Conservation (phyloP, 2,113 vertebrate genomes). For the Saiga tatarica region DNA sequence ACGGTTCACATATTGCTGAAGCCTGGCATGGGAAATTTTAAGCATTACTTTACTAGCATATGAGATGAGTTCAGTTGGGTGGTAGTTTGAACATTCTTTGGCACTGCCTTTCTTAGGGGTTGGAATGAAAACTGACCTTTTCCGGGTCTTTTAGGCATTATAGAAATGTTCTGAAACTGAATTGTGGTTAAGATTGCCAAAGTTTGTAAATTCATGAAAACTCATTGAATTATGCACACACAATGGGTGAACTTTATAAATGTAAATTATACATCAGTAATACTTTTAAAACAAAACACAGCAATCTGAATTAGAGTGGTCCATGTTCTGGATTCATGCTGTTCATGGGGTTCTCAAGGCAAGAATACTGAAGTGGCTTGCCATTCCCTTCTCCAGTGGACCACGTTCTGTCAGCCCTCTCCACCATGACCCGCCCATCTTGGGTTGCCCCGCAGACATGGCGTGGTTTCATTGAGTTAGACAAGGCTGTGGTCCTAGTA, state of each 20-base stretch:
- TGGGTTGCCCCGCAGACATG: no score
- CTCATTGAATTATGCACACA: not conserved
- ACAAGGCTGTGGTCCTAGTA: no score
- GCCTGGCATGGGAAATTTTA: not conserved
- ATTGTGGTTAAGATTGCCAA: not conserved
- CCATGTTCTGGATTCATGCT: not conserved
- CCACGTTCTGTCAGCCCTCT: no score
- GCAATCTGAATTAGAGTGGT: not conserved
- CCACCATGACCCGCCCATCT: no score
- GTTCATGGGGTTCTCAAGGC: no score
- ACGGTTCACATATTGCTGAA: not conserved
- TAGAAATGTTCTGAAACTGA: not conserved
- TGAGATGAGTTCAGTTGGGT: not conserved
- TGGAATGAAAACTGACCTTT: not conserved
- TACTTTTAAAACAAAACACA: not conserved
- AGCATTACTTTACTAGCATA: not conserved
- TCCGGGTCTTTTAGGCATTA: not conserved
- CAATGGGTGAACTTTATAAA: not conserved
- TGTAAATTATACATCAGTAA: not conserved
- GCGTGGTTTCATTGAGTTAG: no score
- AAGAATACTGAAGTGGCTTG: no score
- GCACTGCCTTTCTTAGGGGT: not conserved
- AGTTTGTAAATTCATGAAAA: not conserved
- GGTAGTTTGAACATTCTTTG: not conserved
- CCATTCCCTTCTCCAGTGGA: no score